Percentiles rank a stretch among this genome's conserved stretches.
Conservation (phyloP, 2,888 invertebrate species). For the Deilephila porcellus region DNA sequence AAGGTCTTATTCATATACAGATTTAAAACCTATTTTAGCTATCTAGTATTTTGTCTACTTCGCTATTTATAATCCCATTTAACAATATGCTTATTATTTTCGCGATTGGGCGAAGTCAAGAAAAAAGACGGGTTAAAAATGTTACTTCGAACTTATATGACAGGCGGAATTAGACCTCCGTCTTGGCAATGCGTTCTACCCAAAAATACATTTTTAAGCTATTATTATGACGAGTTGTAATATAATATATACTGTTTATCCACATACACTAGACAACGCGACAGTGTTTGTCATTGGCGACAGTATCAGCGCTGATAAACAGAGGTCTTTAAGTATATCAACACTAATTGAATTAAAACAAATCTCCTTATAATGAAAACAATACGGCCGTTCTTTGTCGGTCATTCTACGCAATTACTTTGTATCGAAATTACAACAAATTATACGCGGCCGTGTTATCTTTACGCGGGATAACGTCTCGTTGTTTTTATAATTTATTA, state of each 20-base stretch:
- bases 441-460: conserved; percentile 28
- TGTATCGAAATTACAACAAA: conserved; percentile 31
- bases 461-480: conserved; percentile 18
- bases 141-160: no score
- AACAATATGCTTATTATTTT: no score
- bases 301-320: conserved; percentile 17
- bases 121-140: no score
- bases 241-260: background rate
- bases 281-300: conserved; percentile 9
- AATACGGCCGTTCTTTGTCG: conserved; percentile 27
- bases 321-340: conserved; percentile 17
- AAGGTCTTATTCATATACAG: no score
- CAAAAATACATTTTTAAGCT: no score
- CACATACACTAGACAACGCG: background rate
- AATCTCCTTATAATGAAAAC: conserved; percentile 28
- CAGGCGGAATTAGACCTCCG: no score
- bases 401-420: conserved; percentile 32
- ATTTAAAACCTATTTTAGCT: no score
- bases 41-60: no score
- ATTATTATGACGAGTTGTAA: no score
- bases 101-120: no score
- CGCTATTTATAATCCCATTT: no score
- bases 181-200: no score
- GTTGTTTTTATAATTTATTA: conserved; percentile 30
- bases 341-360: conserved; percentile 25